A percentile compares a stretch with the other conserved stretches of the same genome.
Evolutionary conservation across 2,888 invertebrate genomes (phyloP).

Genomic region (Eupelmus urozonus): DNA sequence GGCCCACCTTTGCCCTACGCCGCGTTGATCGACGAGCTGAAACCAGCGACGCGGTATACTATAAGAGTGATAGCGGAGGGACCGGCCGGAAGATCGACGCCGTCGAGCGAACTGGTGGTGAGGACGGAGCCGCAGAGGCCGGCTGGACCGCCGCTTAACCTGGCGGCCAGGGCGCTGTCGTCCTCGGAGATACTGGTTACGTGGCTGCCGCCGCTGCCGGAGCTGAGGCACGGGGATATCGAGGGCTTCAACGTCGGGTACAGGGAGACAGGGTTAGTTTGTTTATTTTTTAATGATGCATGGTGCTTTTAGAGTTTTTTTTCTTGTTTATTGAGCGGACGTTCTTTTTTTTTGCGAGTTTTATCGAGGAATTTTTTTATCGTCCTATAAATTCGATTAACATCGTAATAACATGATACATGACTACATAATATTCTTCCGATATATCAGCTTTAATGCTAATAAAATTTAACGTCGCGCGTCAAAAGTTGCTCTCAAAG

Average conservation of each 20-base stretch:
- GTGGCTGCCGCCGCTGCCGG: constrained; percentile 85
- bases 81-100: constrained; percentile 84
- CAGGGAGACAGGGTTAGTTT: constrained; percentile 78
- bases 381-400: no score
- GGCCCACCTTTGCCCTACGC: constrained; percentile 83
- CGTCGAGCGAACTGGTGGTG: constrained; percentile 82
- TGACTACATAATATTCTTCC: no score
- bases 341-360: no score
- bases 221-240: constrained; percentile 86
- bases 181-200: constrained; percentile 86
- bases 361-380: no score
- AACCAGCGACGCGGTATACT: constrained; percentile 85
- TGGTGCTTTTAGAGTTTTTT: neutral
- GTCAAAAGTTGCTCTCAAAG: no score
- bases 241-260: constrained; percentile 87
- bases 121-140: constrained; percentile 85
- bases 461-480: no score
- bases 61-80: constrained; percentile 87
- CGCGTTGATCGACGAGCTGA: constrained; percentile 83
- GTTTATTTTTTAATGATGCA: neutral
- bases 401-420: no score
- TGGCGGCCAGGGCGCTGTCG: constrained; percentile 84
- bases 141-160: constrained; percentile 83
- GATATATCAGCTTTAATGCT: no score
- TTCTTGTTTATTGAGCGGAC: neutral